phyloP scores from a whole-genome alignment of 2,888 invertebrate species.

The Hirtodrosophila alboralis region DNA sequence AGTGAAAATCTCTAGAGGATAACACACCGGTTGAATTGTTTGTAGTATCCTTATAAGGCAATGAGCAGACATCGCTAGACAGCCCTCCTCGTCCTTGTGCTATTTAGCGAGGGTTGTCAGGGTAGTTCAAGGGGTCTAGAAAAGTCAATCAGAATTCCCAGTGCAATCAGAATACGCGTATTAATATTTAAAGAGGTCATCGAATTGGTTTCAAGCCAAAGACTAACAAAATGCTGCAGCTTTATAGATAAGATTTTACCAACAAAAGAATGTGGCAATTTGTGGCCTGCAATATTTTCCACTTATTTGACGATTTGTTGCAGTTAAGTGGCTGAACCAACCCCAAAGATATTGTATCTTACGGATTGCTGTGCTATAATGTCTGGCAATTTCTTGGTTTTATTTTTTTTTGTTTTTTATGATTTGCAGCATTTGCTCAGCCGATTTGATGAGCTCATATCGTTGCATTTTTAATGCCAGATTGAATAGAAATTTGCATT shows the following conservation, averaged over 20 bases:
- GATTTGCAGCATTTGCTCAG: conserved; percentile 56
- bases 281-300: conserved; percentile 77
- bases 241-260: conserved; percentile 62
- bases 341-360: conserved; percentile 30
- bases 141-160: conserved; percentile 83
- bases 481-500: conserved; percentile 71
- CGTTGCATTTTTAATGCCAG: conserved; percentile 68
- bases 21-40: conserved; percentile 61
- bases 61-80: background rate
- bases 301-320: conserved; percentile 75
- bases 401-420: conserved; percentile 62
- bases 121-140: conserved; percentile 56
- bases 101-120: conserved; percentile 43
- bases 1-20: conserved; percentile 52
- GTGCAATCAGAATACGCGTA: conserved; percentile 81
- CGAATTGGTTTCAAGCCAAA: conserved; percentile 64
- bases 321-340: conserved; percentile 59
- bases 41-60: conserved; percentile 11
- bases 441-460: conserved; percentile 38
- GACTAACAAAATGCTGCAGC: conserved; percentile 33
- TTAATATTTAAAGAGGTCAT: conserved; percentile 83
- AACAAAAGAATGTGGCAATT: conserved; percentile 52
- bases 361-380: conserved; percentile 39
- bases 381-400: conserved; percentile 62
- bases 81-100: conserved; percentile 14